Evolutionary conservation across 2,113 vertebrate genomes (phyloP), one percentile per base, ranked within the genome.

Genomic region (Podarcis cretensis): DNA sequence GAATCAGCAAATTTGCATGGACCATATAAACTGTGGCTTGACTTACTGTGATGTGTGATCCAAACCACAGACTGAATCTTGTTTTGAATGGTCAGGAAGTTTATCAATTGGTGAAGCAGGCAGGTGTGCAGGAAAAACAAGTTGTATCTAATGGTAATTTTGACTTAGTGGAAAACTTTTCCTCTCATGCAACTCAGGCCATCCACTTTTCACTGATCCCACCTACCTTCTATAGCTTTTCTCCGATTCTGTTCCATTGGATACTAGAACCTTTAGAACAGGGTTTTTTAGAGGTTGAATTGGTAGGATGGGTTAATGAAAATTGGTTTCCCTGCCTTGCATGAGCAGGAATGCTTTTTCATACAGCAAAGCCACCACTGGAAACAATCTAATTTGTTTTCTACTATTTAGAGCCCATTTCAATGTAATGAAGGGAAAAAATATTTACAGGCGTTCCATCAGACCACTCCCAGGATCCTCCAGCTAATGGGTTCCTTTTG

Each of bases 401-500:
- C 27, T 83, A 84, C 10, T 48, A 48, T 54, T 27, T 12, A 66
- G 66, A 66, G 73, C n/a, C 10, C 65, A 5, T 88, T 83, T 59
- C 48, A 13, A 71, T 32, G 20, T 35, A 57, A 87, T 89, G 32
- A 74, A 57, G 74, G 43, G 76, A 30, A 2, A 3, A 63, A 89
- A 87, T 89, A 96, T 95, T 98, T 97, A 99, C 99, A 85, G 98
- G 97, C 13, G 98, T 98, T 87, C 96, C 94, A 83, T 99, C 99
- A 40, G 98, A 98, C 99, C 99, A 99, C 86, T 97, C 96, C 98
- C 99, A 99, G 0, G 96, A 95, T 77, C 97, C 98, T 23, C 92
- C 95, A 88, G 96, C 95, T 91, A 96, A 93, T 0, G 95, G 96
- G 90, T 97, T 98, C 97, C 98, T 98, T 96, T 98, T 99, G 94